Evolutionary conservation across 2,113 vertebrate genomes (phyloP).

Genomic region (Podarcis cretensis): DNA sequence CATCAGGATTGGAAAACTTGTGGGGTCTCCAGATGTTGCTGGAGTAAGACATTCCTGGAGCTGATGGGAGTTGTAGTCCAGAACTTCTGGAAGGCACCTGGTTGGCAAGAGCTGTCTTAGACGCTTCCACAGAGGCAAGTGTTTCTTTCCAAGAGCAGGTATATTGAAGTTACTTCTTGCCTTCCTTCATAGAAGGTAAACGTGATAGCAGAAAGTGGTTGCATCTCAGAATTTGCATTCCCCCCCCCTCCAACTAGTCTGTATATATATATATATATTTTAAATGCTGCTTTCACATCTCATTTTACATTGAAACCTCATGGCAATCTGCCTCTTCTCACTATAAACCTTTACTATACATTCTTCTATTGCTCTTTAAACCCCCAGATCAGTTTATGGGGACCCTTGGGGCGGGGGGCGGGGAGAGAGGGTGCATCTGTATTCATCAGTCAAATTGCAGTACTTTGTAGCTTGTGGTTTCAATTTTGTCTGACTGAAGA

Average conservation of each 20-base stretch:
- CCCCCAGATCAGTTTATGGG: neutral
- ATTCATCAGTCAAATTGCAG: conserved; percentile 46
- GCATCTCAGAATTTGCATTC: conserved; percentile 39
- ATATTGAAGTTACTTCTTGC: neutral
- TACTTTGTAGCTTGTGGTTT: conserved; percentile 47
- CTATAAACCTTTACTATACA: conserved; percentile 3
- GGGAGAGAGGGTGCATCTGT: conserved; percentile 16
- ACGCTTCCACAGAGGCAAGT: neutral
- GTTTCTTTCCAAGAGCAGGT: neutral
- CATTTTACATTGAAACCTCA: conserved; percentile 19
- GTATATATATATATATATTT: too few species aligned
- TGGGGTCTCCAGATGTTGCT: neutral
- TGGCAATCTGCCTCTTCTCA: neutral
- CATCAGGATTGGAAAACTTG: neutral
- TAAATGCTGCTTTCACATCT: conserved; percentile 37
- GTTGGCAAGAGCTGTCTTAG: too few species aligned
- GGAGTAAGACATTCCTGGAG: neutral
- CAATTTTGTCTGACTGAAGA: conserved; percentile 51
- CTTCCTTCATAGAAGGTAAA: neutral
- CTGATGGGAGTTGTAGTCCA: too few species aligned
- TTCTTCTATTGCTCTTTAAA: conserved; percentile 7
- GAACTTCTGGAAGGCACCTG: too few species aligned
- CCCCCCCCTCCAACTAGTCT: conserved; percentile 10
- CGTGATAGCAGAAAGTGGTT: neutral
- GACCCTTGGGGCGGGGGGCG: neutral